Conservation (phyloP, 2,888 invertebrate species). For the Troides aeacus region DNA sequence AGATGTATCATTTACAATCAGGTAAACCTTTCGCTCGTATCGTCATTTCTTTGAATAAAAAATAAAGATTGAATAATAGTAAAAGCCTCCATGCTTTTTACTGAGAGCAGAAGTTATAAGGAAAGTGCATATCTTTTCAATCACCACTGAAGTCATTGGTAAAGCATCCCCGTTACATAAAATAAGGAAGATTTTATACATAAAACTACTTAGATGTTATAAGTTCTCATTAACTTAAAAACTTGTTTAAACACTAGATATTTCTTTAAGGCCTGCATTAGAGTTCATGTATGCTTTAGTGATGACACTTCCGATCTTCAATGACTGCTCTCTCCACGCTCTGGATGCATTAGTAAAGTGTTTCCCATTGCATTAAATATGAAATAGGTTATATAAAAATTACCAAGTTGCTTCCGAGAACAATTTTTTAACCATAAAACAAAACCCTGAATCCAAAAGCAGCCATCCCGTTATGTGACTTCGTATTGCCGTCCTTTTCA, state of each 20-base stretch:
- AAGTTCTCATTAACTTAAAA: too few relatives aligned
- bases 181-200: constrained; percentile 40
- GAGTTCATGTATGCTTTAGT: too few relatives aligned
- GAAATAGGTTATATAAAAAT: constrained; percentile 42
- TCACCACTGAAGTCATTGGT: background rate
- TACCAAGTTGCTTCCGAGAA: constrained; percentile 50
- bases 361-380: constrained; percentile 36
- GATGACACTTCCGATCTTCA: too few relatives aligned
- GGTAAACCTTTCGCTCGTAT: too few relatives aligned
- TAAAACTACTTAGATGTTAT: constrained; percentile 29
- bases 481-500: constrained; percentile 48
- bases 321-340: background rate
- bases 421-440: constrained; percentile 53
- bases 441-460: constrained; percentile 47
- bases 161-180: constrained; percentile 33
- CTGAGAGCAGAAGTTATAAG: too few relatives aligned
- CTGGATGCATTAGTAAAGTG: constrained; percentile 5
- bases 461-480: constrained; percentile 64
- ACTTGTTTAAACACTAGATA: too few relatives aligned
- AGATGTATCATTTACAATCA: too few relatives aligned
- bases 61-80: too few relatives aligned
- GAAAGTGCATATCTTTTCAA: too few relatives aligned
- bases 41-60: too few relatives aligned
- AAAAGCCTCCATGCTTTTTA: too few relatives aligned
- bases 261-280: too few relatives aligned